These are phyloP conservation scores for Thecophora atra DNA, from an alignment of 2,888 invertebrate species.

Conservation along the genomic window DNA sequence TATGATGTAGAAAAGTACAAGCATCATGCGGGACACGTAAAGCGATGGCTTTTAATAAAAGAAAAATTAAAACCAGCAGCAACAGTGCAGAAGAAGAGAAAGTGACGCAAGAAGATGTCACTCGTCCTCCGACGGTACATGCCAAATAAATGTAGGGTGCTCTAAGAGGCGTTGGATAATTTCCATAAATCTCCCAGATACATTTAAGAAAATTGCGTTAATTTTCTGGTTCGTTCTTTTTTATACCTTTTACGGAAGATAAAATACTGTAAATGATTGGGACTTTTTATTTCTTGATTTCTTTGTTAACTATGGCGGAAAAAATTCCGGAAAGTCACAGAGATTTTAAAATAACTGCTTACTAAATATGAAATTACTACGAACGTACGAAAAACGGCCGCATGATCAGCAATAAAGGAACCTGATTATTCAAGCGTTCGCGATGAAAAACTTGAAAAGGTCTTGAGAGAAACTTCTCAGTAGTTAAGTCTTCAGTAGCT, in stretches of 20 bases:
- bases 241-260: neutral
- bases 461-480: too few relatives aligned
- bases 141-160: neutral
- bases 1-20: too few relatives aligned
- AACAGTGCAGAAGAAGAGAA: conserved; percentile 21
- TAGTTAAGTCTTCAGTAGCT: too few relatives aligned
- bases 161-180: neutral
- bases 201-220: conserved; percentile 11
- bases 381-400: too few relatives aligned
- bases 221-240: conserved; percentile 5
- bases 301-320: too few relatives aligned
- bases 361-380: too few relatives aligned
- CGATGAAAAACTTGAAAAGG: too few relatives aligned
- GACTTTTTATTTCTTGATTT: neutral
- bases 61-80: conserved; percentile 30
- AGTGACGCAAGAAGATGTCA: conserved; percentile 33
- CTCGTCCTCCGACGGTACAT: conserved; percentile 11
- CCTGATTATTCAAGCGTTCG: too few relatives aligned
- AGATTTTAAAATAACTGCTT: too few relatives aligned
- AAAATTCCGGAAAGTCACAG: too few relatives aligned
- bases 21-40: conserved; percentile 41
- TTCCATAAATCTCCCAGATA: conserved; percentile 28
- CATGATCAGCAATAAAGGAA: too few relatives aligned
- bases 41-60: conserved; percentile 41
- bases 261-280: conserved; percentile 21